Conservation (phyloP, 2,888 invertebrate species). For the Rugalucina vietnamica region DNA sequence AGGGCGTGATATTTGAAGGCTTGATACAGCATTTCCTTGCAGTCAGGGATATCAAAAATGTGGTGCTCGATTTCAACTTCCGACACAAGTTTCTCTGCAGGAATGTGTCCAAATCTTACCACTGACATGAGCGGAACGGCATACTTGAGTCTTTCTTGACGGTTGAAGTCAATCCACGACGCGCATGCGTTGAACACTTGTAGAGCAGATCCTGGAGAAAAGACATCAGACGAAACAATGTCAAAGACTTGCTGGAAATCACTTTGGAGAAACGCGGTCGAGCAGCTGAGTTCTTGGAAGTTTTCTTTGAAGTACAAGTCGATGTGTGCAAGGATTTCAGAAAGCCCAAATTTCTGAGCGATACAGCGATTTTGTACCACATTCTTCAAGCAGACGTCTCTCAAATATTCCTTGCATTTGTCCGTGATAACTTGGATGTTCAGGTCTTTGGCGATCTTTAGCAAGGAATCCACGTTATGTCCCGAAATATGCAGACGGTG, state of each 20-base stretch:
- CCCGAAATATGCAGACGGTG: conserved; percentile 62
- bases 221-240: conserved; percentile 68
- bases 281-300: conserved; percentile 60
- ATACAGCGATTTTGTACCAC: conserved; percentile 63
- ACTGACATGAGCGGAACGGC: conserved; percentile 65
- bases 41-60: conserved; percentile 65
- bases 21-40: conserved; percentile 68
- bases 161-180: conserved; percentile 75
- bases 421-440: conserved; percentile 61
- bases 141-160: conserved; percentile 61
- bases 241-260: conserved; percentile 58
- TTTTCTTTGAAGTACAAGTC: conserved; percentile 64
- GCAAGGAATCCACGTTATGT: conserved; percentile 66
- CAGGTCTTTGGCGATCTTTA: conserved; percentile 69
- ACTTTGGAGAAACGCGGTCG: conserved; percentile 64
- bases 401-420: conserved; percentile 64
- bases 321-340: conserved; percentile 58
- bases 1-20: conserved; percentile 72
- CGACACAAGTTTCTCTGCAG: conserved; percentile 69
- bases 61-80: conserved; percentile 70
- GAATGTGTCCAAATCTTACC: conserved; percentile 72
- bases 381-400: conserved; percentile 60
- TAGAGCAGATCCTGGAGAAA: conserved; percentile 66
- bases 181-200: conserved; percentile 72
- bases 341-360: conserved; percentile 66